Evolutionary conservation across 2,113 vertebrate species (phyloP).

Genomic region (Stegastes partitus): DNA sequence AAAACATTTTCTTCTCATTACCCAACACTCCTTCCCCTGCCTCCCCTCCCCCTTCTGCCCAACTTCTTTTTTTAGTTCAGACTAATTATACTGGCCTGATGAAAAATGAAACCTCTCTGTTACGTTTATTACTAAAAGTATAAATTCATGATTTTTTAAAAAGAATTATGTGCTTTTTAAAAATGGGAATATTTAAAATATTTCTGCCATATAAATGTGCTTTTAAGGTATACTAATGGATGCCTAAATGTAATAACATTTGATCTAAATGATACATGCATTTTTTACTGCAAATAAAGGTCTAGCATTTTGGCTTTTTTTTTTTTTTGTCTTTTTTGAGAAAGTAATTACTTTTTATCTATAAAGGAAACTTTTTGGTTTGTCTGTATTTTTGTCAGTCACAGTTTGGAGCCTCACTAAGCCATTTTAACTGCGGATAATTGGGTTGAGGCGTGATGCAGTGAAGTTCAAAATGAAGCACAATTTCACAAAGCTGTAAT

Average conservation of each 20-base stretch:
- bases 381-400: slow-evolving; percentile 57
- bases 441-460: slow-evolving; percentile 79
- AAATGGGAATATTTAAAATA: not conserved
- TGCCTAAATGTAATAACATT: slow-evolving; percentile 4
- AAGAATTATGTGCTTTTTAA: not conserved
- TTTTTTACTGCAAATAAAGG: slow-evolving; percentile 1
- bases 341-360: slow-evolving; percentile 51
- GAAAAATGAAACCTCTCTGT: slow-evolving; percentile 42
- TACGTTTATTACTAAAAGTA: slow-evolving; percentile 31
- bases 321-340: slow-evolving; percentile 1
- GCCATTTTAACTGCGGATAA: slow-evolving; percentile 79
- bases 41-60: slow-evolving; percentile 36
- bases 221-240: slow-evolving; percentile 10
- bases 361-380: slow-evolving; percentile 50
- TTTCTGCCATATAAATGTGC: not conserved
- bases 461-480: slow-evolving; percentile 76
- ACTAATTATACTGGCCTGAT: slow-evolving; percentile 74
- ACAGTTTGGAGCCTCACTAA: slow-evolving; percentile 68
- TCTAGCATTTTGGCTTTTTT: not conserved
- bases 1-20: slow-evolving; percentile 74
- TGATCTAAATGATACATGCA: slow-evolving; percentile 20
- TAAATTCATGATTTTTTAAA: not conserved
- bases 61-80: slow-evolving; percentile 72
- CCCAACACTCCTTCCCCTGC: slow-evolving; percentile 25
- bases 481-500: slow-evolving; percentile 77